Conservation (phyloP, 2,888 invertebrate genomes). For the Coleophora flavipennella region DNA sequence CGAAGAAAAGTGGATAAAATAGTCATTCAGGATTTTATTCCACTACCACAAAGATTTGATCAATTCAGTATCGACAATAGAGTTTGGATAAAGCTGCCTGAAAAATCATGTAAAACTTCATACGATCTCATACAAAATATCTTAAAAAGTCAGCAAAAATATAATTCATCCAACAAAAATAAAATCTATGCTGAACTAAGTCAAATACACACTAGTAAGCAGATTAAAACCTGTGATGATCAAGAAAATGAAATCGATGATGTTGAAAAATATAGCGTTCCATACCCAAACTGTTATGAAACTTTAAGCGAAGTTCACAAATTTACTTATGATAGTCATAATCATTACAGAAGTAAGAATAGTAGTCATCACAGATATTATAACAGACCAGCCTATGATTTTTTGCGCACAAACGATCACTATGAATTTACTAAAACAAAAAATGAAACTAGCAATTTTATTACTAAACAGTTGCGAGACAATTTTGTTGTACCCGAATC, state of each 20-base stretch:
- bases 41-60: slow-evolving; percentile 6
- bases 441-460: slow-evolving; percentile 17
- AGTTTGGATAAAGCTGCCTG: neutral
- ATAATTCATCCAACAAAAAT: neutral
- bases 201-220: too few relatives aligned
- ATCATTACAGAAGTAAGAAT: slow-evolving; percentile 14
- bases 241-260: too few relatives aligned
- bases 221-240: neutral
- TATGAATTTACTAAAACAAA: slow-evolving; percentile 6
- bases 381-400: slow-evolving; percentile 1
- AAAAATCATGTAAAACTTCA: slow-evolving; percentile 28
- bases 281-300: too few relatives aligned
- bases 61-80: slow-evolving; percentile 2
- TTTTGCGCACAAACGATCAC: slow-evolving; percentile 1
- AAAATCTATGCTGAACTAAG: neutral
- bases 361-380: slow-evolving; percentile 1
- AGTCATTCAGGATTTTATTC: slow-evolving; percentile 19
- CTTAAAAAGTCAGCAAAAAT: slow-evolving; percentile 21
- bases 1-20: slow-evolving; percentile 20
- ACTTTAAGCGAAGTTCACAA: slow-evolving; percentile 1
- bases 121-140: slow-evolving; percentile 45
- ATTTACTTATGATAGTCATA: slow-evolving; percentile 39
- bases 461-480: slow-evolving; percentile 30
- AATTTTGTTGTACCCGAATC: slow-evolving; percentile 22
- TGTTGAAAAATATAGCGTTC: too few relatives aligned